Evolutionary conservation across 2,888 invertebrate genomes (phyloP).

Genomic region (Celastrina argiolus): DNA sequence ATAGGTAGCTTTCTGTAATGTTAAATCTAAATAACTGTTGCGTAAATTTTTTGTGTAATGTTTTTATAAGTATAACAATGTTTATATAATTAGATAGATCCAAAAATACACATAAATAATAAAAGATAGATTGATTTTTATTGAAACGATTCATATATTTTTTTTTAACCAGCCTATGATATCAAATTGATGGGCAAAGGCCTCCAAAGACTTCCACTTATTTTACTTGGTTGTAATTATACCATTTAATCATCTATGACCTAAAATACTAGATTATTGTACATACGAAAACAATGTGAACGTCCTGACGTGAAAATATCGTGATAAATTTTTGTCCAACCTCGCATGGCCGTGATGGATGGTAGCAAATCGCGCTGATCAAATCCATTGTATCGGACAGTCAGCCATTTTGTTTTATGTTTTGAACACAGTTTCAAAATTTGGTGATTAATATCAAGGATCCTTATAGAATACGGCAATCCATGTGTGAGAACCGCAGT

Average conservation of each 20-base stretch:
- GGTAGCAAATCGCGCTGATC: conserved; percentile 34
- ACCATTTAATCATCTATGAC: too few species aligned
- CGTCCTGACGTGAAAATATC: conserved; percentile 21
- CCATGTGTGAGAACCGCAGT: too few species aligned
- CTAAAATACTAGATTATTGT: background rate
- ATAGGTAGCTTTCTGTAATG: background rate
- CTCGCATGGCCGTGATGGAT: conserved; percentile 34
- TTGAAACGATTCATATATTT: too few species aligned
- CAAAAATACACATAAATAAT: too few species aligned
- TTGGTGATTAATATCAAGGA: background rate
- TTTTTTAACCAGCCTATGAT: too few species aligned
- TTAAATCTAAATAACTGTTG: background rate
- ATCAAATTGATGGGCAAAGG: too few species aligned
- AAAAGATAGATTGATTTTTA: too few species aligned
- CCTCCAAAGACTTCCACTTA: too few species aligned
- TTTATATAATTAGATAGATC: too few species aligned
- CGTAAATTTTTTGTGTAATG: background rate
- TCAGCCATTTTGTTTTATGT: conserved; percentile 29
- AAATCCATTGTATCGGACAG: conserved; percentile 32
- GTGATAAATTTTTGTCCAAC: conserved; percentile 35
- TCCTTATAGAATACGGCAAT: background rate
- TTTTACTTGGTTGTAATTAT: too few species aligned
- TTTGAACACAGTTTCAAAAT: conserved; percentile 20
- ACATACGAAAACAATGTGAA: background rate
- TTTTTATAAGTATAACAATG: too few species aligned